Conservation (phyloP, 2,113 vertebrate genomes). For the Gallinago media region DNA sequence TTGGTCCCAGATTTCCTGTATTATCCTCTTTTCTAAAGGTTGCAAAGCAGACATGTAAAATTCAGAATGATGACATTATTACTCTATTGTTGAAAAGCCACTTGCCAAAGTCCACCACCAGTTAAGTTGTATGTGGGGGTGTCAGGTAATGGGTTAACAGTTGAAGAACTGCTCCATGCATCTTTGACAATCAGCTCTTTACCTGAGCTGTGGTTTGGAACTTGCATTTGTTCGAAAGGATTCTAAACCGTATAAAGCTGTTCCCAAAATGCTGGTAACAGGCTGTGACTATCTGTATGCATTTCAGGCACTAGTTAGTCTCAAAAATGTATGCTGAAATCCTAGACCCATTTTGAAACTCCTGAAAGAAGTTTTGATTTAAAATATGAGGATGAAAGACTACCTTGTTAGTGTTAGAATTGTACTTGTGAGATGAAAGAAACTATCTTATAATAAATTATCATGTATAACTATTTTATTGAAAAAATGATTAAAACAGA, state of each 20-base stretch:
- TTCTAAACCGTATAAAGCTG: not conserved
- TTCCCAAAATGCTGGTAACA: not conserved
- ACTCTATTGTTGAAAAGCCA: not conserved
- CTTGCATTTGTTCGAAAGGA: not conserved
- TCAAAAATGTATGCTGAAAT: not conserved
- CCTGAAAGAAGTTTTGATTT: not conserved
- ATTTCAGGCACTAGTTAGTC: not conserved
- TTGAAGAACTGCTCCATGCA: not conserved
- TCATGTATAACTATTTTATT: constrained; percentile 50
- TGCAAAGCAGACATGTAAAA: not conserved
- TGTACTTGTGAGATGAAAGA: constrained; percentile 7
- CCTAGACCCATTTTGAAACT: not conserved
- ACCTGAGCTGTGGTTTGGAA: not conserved
- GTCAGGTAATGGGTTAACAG: not conserved
- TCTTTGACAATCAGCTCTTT: not conserved
- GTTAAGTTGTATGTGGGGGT: rapidly evolving
- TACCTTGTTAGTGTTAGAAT: not conserved
- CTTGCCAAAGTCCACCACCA: not conserved
- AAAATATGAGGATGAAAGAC: not conserved
- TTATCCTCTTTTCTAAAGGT: not conserved
- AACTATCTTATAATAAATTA: constrained; percentile 50
- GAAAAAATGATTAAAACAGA: constrained; percentile 43
- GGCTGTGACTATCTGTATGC: not conserved
- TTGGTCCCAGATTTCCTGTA: not conserved
- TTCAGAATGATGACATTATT: not conserved